phyloP scores from a whole-genome alignment of 2,797 vertebrate genomes.

The Spinibarbus caldwelli region DNA sequence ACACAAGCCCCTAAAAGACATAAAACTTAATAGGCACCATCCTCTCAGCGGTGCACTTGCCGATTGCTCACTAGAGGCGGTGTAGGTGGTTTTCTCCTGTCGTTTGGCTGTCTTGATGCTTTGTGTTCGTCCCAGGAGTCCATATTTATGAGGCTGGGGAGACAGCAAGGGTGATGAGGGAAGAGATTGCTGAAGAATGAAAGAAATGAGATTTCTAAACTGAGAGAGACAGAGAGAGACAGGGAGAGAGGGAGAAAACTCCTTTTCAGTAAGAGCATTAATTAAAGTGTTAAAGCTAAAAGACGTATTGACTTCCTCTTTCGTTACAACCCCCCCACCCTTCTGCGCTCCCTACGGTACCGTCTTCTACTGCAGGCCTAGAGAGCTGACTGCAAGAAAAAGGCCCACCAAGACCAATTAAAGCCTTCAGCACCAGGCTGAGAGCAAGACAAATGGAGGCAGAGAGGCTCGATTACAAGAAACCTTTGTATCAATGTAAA shows the following conservation, averaged over 20 bases:
- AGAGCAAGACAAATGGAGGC: conserved; percentile 99
- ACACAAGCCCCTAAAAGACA: conserved; percentile 67
- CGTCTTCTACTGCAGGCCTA: conserved; percentile 81
- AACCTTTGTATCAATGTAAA: conserved; percentile 99
- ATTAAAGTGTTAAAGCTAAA: conserved; percentile 95
- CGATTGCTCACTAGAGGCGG: conserved; percentile 78
- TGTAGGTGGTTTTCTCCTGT: conserved; percentile 80
- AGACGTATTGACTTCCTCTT: conserved; percentile 90
- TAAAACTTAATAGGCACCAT: conserved; percentile 64
- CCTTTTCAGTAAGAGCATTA: conserved; percentile 89
- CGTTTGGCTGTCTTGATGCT: conserved; percentile 79
- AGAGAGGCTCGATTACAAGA: conserved; percentile 97
- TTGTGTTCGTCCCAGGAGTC: conserved; percentile 77
- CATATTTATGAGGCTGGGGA: conserved; percentile 74
- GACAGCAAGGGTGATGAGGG: conserved; percentile 42
- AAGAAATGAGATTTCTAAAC: conserved; percentile 44
- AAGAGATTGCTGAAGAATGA: conserved; percentile 38
- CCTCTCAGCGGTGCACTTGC: conserved; percentile 79
- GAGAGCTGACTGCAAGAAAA: conserved; percentile 86
- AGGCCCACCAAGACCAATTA: conserved; percentile 99
- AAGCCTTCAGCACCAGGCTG: conserved; percentile 94
- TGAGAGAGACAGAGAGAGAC: background rate
- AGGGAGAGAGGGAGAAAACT: conserved; percentile 60
- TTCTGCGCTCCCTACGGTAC: conserved; percentile 74
- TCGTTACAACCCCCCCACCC: conserved; percentile 67